Conservation (phyloP, 1,140 invertebrate genomes). For the Eumeta japonica region DNA sequence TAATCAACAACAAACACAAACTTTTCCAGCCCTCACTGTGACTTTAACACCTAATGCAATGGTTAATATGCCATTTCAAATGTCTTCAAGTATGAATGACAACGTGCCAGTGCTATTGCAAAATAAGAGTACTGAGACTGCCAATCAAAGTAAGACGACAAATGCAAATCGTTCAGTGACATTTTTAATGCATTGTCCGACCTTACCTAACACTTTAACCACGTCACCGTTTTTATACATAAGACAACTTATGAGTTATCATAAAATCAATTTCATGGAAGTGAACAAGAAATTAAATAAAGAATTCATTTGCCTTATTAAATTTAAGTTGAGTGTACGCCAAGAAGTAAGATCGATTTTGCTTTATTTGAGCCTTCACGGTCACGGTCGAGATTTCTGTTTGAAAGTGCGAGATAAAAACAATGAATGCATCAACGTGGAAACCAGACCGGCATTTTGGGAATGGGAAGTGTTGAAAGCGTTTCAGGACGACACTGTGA, state of each 20-base stretch:
- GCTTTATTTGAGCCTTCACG: constrained; percentile 26
- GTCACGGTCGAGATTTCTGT: constrained; percentile 21
- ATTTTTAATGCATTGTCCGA: constrained; percentile 31
- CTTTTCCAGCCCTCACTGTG: too few relatives aligned
- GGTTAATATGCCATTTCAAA: constrained; percentile 5
- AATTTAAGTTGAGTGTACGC: constrained; percentile 32
- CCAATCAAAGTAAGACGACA: neutral
- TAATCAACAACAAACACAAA: too few relatives aligned
- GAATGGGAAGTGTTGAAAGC: constrained; percentile 44
- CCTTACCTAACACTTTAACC: constrained; percentile 35
- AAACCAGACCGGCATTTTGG: constrained; percentile 31
- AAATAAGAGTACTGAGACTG: constrained; percentile 1
- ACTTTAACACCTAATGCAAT: neutral
- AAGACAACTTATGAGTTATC: constrained; percentile 2
- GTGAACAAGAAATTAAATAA: constrained; percentile 6
- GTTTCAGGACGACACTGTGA: constrained; percentile 24
- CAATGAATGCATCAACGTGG: constrained; percentile 19
- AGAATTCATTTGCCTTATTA: constrained; percentile 25
- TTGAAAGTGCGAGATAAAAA: constrained; percentile 26
- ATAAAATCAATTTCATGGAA: constrained; percentile 26
- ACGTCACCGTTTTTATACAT: constrained; percentile 29
- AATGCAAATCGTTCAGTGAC: too few relatives aligned
- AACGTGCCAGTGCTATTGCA: neutral
- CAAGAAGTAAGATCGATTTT: constrained; percentile 20
- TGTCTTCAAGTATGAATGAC: constrained; percentile 8